Percentiles rank a stretch among this genome's conserved stretches.
These are phyloP conservation scores for Scopus umbretta DNA, from an alignment of 2,113 vertebrate species.

Conservation along the genomic window DNA sequence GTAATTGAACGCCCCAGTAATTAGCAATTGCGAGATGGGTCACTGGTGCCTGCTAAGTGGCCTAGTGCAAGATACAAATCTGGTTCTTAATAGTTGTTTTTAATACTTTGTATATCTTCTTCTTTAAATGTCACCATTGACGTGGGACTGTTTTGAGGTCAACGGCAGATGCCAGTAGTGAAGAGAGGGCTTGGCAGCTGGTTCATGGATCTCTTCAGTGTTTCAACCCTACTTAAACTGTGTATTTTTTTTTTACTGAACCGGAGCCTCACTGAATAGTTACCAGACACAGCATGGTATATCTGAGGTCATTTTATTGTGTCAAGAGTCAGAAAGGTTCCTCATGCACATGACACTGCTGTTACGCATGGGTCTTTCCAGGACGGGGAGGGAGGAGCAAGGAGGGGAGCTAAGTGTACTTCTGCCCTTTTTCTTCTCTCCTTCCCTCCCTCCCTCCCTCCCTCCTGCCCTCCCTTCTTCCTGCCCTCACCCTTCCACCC, in stretches of 20 bases:
- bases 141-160: background rate
- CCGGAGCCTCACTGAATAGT: background rate
- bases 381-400: background rate
- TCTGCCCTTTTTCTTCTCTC: background rate
- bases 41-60: background rate
- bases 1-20: background rate
- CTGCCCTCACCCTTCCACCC: background rate
- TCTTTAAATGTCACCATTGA: background rate
- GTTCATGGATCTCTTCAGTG: background rate
- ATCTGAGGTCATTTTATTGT: background rate
- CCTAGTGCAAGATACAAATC: background rate
- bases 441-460: background rate
- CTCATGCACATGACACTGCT: background rate
- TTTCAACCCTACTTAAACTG: background rate
- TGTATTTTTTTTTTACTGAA: background rate
- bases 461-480: background rate
- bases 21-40: background rate
- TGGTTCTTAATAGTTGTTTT: background rate
- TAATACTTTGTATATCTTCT: background rate
- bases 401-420: background rate
- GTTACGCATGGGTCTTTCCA: background rate
- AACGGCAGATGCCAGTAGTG: background rate
- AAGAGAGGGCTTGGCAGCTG: background rate
- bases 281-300: background rate
- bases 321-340: background rate